Conservation (phyloP, 2,888 invertebrate genomes). For the Frankliniella intonsa region DNA sequence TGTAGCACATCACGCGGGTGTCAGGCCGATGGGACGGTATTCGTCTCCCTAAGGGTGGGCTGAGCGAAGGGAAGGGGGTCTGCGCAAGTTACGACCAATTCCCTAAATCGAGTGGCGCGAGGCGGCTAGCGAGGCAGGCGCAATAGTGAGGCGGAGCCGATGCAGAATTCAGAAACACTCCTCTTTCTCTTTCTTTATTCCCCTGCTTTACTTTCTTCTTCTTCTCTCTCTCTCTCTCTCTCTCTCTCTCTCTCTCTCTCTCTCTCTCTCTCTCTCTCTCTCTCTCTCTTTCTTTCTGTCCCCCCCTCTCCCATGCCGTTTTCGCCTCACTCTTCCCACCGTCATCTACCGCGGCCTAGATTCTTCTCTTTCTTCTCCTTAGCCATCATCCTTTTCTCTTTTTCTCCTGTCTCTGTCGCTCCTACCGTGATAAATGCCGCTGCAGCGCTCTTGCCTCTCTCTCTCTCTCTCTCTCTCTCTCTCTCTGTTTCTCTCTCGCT, state of each 20-base stretch:
- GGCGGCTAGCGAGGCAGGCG: not conserved
- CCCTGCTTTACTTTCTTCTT: not conserved
- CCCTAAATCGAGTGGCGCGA: not conserved
- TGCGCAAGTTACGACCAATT: conserved; percentile 19
- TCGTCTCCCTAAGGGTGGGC: not conserved
- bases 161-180: conserved; percentile 8
- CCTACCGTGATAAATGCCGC: too few species aligned
- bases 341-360: too few species aligned
- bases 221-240: not conserved
- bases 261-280: not conserved
- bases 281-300: not conserved
- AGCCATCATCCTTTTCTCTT: too few species aligned
- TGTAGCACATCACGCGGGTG: not conserved
- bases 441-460: not conserved
- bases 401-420: too few species aligned
- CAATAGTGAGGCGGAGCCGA: not conserved
- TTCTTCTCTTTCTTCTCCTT: too few species aligned
- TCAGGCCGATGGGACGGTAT: too few species aligned
- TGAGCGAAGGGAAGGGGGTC: not conserved
- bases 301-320: too few species aligned
- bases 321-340: too few species aligned
- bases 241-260: not conserved
- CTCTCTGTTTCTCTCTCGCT: not conserved
- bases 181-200: not conserved
- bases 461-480: not conserved